Base-by-base conservation (phyloP, 2,888 invertebrate species). In the Ophonus ardosiacus region DNA sequence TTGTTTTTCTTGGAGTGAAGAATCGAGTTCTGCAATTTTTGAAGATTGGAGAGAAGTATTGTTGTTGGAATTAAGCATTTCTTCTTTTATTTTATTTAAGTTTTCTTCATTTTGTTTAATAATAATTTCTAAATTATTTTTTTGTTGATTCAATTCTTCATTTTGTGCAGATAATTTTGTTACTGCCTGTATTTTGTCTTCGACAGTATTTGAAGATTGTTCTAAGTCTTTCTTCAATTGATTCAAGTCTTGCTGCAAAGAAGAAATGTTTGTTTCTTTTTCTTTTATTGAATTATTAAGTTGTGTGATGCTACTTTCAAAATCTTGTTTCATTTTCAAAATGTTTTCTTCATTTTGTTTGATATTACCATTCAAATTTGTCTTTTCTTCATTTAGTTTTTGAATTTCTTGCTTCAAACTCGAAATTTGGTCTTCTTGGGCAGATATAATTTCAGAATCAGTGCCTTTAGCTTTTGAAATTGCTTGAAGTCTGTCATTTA, bases 31-130 rank as follows among this genome's bases (percentile, higher is more conserved):
- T 87, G 91, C 92, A 31, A 92, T 86, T 81, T 92, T 88, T 13
- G 90, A 90, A 90, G 92, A 92, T 90, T 92, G 92, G 0, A 91
- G 90, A 1, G 91, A 90, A 81, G 91, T 91, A 88, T 92, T 92
- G 82, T 91, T 90, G 87, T 91, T 79, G 56, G 80, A 38, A 63
- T 63, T 24, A 18, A 57, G n/a, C n/a, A 80, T 21, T 74, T 56
- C 83, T 31, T 84, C 82, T 17, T 84, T 86, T 8, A 84, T 43
- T 13, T 68, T 56, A 0, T 15, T 21, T 6, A 81, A 85, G 21
- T 87, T 56, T 71, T 87, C 17, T 86, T 87, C 81, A 31, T 65
- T 78, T 40, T 86, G 74, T 79, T 86, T 88, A 86, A 86, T 88
- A 65, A 82, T 89, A 90, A 88, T 91, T 90, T 86, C 89, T 89